Base-by-base conservation (phyloP, 2,113 vertebrate genomes). In the Proteles cristata region DNA sequence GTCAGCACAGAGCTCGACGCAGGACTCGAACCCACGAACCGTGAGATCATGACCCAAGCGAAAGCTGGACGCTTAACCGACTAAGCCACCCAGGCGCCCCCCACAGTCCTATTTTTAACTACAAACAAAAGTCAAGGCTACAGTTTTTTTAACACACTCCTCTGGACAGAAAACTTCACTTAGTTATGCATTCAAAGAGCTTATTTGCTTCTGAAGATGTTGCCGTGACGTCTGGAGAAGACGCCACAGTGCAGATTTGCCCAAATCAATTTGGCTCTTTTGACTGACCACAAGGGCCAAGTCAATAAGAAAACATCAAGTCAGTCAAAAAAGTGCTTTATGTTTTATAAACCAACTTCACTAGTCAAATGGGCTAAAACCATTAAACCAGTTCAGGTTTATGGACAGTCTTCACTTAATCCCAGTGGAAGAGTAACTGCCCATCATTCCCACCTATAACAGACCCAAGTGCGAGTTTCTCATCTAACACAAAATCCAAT, bases 301-400 rank as follows among this genome's bases (percentile, higher is more conserved):
- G 50, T 76, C 79, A 68, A 53, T 71, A 94, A 87, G 85, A 94
- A 97, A 96, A 96, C 28, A 90, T 35, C n/a, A 90, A 94, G 80
- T 71, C 9, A 43, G 43, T 69, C 5, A 86, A 93, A 93, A 90
- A 96, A 85, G 28, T 88, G 65, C 35, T 89, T 87, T 66, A 69
- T 66, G 65, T 74, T 83, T 88, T 91, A 48, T 85, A 91, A 93
- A 88, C n/a, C 31, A 92, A 53, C 35, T 73, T 94, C 77, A 21
- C 50, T n/a, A 88, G 83, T 86, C 84, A 95, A 80, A 61, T 48
- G 17, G 33, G 14, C 39, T 96, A 68, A 94, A 90, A 53, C n/a
- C 25, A 35, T 53, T 73, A 71, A 39, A 25, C 25, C 16, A 45
- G 19, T n/a, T 96, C 48, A 43, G 90, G 87, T 28, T 35, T 69